Percentiles rank a stretch among this genome's conserved stretches.
phyloP scores from a whole-genome alignment of 2,113 vertebrate species.

The Chloebia gouldiae region DNA sequence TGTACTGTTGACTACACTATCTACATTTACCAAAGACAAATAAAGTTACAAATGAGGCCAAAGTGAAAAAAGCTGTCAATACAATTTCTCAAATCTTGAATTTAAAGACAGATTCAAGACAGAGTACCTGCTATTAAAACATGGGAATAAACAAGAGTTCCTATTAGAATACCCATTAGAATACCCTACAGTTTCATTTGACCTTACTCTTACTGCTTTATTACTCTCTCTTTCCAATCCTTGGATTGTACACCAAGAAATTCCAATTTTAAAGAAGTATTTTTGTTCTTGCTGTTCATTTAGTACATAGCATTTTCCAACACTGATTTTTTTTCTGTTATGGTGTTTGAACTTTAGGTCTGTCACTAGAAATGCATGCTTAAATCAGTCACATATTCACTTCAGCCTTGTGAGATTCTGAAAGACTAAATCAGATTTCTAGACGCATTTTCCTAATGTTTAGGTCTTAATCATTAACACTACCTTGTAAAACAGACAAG shows the following conservation, averaged over 20 bases:
- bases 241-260: not conserved
- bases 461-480: not conserved
- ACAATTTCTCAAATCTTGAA: not conserved
- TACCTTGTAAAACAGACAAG: constrained; percentile 97
- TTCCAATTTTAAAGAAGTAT: not conserved
- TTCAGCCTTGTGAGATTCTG: not conserved
- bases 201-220: not conserved
- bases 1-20: not conserved
- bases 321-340: not conserved
- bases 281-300: not conserved
- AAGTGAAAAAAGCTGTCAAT: not conserved
- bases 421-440: not conserved
- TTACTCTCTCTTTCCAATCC: not conserved
- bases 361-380: not conserved
- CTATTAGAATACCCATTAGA: not conserved
- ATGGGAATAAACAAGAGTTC: not conserved
- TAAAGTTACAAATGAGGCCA: not conserved
- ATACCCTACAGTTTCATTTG: not conserved
- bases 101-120: not conserved
- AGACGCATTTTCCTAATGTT: not conserved
- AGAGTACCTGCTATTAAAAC: not conserved
- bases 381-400: not conserved
- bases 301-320: rapidly evolving
- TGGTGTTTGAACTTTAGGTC: not conserved
- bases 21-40: not conserved